phyloP scores from a whole-genome alignment of 64 coral and sea anemone species.

The Anthopleura sola region DNA sequence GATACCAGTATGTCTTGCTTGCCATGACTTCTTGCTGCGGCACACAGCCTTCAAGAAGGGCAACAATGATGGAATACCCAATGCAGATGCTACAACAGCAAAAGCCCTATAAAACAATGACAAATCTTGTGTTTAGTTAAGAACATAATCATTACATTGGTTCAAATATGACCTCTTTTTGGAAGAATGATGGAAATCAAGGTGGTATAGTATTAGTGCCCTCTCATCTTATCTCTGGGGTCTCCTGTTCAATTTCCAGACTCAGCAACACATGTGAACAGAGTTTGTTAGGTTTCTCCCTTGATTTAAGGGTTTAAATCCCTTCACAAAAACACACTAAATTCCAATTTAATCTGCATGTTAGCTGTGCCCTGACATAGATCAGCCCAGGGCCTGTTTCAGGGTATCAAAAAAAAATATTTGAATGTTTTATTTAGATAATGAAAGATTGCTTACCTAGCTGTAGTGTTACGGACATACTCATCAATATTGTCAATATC shows the following conservation, averaged over 20 bases:
- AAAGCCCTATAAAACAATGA: constrained; percentile 70
- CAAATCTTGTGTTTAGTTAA: background rate
- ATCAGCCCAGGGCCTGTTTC: too few species aligned
- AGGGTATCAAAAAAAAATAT: background rate
- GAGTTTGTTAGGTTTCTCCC: too few species aligned
- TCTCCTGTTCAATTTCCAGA: too few species aligned
- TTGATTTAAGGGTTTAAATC: too few species aligned
- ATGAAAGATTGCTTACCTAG: constrained; percentile 80
- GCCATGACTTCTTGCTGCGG: constrained; percentile 99
- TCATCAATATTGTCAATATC: constrained; percentile 99
- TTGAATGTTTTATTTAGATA: too few species aligned
- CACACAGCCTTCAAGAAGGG: constrained; percentile 99
- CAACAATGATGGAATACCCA: constrained; percentile 92
- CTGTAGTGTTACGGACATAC: constrained; percentile 99
- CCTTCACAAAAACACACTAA: too few species aligned
- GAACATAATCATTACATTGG: background rate
- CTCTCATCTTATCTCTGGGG: too few species aligned
- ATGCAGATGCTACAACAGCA: constrained; percentile 96
- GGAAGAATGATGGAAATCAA: too few species aligned
- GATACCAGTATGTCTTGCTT: constrained; percentile 97
- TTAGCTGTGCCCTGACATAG: too few species aligned
- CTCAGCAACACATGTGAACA: too few species aligned
- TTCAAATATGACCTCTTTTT: background rate
- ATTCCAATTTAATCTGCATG: too few species aligned
- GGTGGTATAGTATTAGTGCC: too few species aligned